Evolutionary conservation across 2,797 vertebrate species (phyloP).

Genomic region (Xenops minutus): DNA sequence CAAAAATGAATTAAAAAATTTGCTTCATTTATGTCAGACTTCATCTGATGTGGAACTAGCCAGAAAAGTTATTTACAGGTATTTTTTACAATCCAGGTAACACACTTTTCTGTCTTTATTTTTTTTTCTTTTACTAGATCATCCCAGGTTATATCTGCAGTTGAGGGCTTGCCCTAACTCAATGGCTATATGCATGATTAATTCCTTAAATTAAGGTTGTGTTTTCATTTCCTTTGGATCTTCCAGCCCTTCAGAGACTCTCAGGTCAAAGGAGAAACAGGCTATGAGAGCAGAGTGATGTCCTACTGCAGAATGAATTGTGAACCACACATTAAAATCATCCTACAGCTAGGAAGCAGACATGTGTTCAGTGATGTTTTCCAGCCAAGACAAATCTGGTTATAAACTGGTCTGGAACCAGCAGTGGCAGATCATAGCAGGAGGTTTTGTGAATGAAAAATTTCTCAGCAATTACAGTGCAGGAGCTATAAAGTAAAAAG

Average conservation of each 20-base stretch:
- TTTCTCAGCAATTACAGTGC: background rate
- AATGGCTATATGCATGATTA: background rate
- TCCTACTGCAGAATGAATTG: background rate
- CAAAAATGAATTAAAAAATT: constrained; percentile 82
- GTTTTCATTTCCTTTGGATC: background rate
- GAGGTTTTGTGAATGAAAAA: background rate
- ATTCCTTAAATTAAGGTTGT: background rate
- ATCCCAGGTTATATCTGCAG: background rate
- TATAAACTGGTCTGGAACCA: background rate
- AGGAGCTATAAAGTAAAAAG: background rate
- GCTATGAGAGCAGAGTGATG: background rate
- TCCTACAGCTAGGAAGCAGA: background rate
- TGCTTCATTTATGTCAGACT: constrained; percentile 88
- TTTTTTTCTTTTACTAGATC: background rate
- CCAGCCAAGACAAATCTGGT: background rate
- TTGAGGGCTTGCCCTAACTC: background rate
- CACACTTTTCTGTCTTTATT: background rate
- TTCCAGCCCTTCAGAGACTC: background rate
- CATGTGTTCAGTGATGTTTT: background rate
- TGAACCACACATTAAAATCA: background rate
- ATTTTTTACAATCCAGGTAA: constrained; percentile 15
- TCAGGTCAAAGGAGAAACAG: background rate
- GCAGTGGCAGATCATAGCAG: background rate
- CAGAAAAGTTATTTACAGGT: constrained; percentile 87
- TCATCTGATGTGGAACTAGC: constrained; percentile 81